These are phyloP conservation scores for Pipistrellus pipistrellus DNA, from an alignment of 2,797 vertebrate genomes.

Conservation along the genomic window DNA sequence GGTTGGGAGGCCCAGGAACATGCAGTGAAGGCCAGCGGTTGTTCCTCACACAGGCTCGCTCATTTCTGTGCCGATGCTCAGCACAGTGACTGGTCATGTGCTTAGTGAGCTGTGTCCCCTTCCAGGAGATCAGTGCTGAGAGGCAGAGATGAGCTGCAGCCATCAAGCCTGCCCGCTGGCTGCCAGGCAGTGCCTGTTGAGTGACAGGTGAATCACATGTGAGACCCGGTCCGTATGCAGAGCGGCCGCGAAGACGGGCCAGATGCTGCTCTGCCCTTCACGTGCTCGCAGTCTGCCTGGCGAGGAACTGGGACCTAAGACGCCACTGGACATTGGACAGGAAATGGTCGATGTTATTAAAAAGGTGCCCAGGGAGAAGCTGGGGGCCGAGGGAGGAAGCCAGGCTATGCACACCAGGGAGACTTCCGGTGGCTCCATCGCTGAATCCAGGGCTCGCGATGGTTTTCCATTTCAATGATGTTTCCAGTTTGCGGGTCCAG, in stretches of 20 bases:
- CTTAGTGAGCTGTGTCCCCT: neutral
- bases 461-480: neutral
- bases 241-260: neutral
- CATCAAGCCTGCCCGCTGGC: rapidly evolving
- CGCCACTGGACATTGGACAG: too few relatives aligned
- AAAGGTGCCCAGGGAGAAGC: too few relatives aligned
- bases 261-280: neutral
- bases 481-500: neutral
- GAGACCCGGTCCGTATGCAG: neutral
- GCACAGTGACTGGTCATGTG: too few relatives aligned
- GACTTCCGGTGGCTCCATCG: neutral
- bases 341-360: too few relatives aligned
- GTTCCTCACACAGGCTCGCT: neutral
- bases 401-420: neutral
- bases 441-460: neutral
- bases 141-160: neutral
- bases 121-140: neutral
- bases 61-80: neutral
- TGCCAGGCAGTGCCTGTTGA: neutral
- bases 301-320: neutral
- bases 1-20: neutral
- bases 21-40: neutral
- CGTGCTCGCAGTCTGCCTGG: neutral
- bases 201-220: too few relatives aligned
- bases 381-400: neutral